These are phyloP conservation scores for Lasioglossum figueresi DNA, from an alignment of 2,888 invertebrate species.

Conservation along the genomic window DNA sequence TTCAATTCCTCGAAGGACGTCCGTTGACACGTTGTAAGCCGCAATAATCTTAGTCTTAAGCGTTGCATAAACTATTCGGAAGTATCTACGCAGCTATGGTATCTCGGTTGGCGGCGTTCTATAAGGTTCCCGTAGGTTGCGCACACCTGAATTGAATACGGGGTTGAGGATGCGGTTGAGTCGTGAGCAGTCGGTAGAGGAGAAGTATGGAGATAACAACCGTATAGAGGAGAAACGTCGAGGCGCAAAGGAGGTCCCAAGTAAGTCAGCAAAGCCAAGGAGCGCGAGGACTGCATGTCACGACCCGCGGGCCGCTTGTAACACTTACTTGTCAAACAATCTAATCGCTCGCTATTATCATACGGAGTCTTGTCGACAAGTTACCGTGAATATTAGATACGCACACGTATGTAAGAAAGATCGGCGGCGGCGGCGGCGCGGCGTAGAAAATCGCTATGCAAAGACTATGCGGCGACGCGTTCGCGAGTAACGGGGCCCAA, in stretches of 20 bases:
- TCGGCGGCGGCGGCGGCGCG: background rate
- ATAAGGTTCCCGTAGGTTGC: constrained; percentile 13
- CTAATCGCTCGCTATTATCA: constrained; percentile 59
- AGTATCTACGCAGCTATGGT: background rate
- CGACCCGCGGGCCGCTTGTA: constrained; percentile 50
- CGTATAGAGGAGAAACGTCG: constrained; percentile 30
- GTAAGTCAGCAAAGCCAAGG: constrained; percentile 39
- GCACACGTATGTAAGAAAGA: background rate
- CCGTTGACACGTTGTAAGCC: background rate
- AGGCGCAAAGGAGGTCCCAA: constrained; percentile 50
- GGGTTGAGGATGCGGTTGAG: background rate
- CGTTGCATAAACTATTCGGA: background rate
- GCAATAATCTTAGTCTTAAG: background rate
- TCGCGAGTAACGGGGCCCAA: constrained; percentile 44
- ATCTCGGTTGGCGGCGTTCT: background rate
- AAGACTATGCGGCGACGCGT: background rate
- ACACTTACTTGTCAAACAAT: constrained; percentile 59
- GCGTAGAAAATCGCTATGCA: background rate
- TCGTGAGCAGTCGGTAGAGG: constrained; percentile 16
- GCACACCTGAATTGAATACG: constrained; percentile 8
- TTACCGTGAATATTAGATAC: constrained; percentile 38
- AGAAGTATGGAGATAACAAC: constrained; percentile 44
- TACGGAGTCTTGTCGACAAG: constrained; percentile 44
- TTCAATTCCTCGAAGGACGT: background rate
- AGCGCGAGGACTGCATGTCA: constrained; percentile 49